Base-by-base conservation (phyloP, 2,888 invertebrate genomes). In the Autographa gamma region DNA sequence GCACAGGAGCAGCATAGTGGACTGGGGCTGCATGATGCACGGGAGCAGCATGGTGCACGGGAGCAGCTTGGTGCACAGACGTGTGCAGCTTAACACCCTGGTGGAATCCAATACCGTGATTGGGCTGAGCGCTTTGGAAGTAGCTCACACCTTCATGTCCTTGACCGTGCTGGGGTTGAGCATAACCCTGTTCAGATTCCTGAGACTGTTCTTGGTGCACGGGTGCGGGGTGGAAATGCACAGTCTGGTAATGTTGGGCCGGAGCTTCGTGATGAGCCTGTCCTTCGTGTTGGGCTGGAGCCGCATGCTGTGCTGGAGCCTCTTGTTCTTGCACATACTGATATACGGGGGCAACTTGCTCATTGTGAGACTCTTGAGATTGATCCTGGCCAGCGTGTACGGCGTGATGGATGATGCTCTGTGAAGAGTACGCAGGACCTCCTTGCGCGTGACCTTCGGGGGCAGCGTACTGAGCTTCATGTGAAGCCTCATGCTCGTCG, bases 261-360 rank as follows among this genome's bases (percentile, higher is more conserved):
- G 74, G 79, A 34, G 74, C 60, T 25, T 78, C 79, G 9, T 73
- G 71, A 18, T 83, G 84, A n/a, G 63, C 70, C 43, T 76, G 71
- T 14, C 80, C 72, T 43, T 86, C 66, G 1, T 76, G 60, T 32
- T 34, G 34, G 0, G 77, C 81, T 41, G 67, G 79, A 8, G 73
- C 60, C 25, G 79, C 81, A 11, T 76, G 73, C 11, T 82, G 84
- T 14, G 64, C 70, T 25, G 79, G 74, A 9, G 81, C 87, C 41
- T 83, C 86, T 25, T 83, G 86, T 31, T 88, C 87, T 19, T 88
- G 85, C 11, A 88, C 84, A 34, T 91, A 90, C 73, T 91, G 89
- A 71, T 91, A 91, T 11, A 89, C 88, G 18, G 92, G 92, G 61
- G 90, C 87, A 2, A 88, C 87, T 14, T 91, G 87, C 41, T 90